These are phyloP conservation scores for Drosophila sordidula DNA, from an alignment of 2,888 invertebrate species.

Conservation along the genomic window DNA sequence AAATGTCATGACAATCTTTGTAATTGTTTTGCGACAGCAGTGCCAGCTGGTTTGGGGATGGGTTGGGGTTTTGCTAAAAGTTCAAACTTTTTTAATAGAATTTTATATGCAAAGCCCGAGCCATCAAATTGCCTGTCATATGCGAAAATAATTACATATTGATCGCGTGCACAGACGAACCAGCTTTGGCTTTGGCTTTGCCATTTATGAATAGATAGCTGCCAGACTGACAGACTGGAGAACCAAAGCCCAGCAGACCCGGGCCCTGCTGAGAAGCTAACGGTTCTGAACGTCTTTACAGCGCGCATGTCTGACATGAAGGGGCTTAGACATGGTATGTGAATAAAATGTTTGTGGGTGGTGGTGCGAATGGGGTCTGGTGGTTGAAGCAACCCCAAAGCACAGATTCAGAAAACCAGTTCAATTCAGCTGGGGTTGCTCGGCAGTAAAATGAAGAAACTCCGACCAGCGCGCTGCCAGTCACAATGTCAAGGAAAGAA, in stretches of 20 bases:
- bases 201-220: constrained; percentile 70
- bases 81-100: constrained; percentile 52
- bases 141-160: constrained; percentile 71
- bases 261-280: constrained; percentile 11
- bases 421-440: constrained; percentile 65
- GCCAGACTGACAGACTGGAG: constrained; percentile 23
- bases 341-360: constrained; percentile 46
- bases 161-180: constrained; percentile 55
- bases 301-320: constrained; percentile 70
- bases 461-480: constrained; percentile 41
- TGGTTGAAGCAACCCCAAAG: constrained; percentile 72
- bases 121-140: constrained; percentile 29
- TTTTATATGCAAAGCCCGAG: constrained; percentile 41
- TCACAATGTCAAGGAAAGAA: constrained; percentile 75
- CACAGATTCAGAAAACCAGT: constrained; percentile 69
- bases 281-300: constrained; percentile 51
- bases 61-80: constrained; percentile 9
- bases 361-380: constrained; percentile 31
- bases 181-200: constrained; percentile 46
- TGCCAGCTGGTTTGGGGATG: constrained; percentile 1
- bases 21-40: constrained; percentile 51
- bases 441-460: constrained; percentile 70
- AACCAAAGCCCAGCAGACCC: constrained; percentile 56
- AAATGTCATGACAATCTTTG: constrained; percentile 54
- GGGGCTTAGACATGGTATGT: constrained; percentile 50